These are phyloP conservation scores for Haemorhous mexicanus DNA, from an alignment of 2,113 vertebrate genomes.

Conservation along the genomic window DNA sequence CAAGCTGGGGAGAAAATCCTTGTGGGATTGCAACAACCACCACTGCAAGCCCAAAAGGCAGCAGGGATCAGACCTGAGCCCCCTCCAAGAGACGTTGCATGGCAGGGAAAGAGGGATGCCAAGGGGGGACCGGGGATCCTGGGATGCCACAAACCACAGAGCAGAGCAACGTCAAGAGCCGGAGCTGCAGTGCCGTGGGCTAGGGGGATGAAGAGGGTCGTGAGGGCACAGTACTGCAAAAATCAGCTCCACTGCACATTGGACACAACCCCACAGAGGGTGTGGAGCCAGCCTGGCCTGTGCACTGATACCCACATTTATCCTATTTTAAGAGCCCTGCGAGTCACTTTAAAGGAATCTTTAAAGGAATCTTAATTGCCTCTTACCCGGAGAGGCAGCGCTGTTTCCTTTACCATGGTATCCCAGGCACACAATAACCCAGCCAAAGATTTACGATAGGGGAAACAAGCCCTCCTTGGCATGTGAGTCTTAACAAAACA, in stretches of 20 bases:
- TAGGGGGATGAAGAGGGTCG: rapidly evolving
- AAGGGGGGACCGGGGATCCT: not conserved
- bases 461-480: not conserved
- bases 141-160: rapidly evolving
- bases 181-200: rapidly evolving
- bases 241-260: rapidly evolving
- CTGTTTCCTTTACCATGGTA: not conserved
- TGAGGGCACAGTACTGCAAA: too few relatives aligned
- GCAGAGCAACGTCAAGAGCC: not conserved
- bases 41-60: not conserved
- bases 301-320: not conserved
- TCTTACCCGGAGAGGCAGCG: not conserved
- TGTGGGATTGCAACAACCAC: not conserved
- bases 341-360: conserved; percentile 11
- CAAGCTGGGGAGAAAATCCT: not conserved
- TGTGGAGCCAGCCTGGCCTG: not conserved
- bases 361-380: conserved; percentile 1
- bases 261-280: rapidly evolving
- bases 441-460: not conserved
- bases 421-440: not conserved
- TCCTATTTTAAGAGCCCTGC: not conserved
- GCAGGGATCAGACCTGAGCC: not conserved
- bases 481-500: not conserved
- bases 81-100: rapidly evolving
- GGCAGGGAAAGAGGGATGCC: not conserved